Evolutionary conservation across 2,113 vertebrate species (phyloP), one percentile per base, ranked within the genome.

Genomic region (Ochotona curzoniae): DNA sequence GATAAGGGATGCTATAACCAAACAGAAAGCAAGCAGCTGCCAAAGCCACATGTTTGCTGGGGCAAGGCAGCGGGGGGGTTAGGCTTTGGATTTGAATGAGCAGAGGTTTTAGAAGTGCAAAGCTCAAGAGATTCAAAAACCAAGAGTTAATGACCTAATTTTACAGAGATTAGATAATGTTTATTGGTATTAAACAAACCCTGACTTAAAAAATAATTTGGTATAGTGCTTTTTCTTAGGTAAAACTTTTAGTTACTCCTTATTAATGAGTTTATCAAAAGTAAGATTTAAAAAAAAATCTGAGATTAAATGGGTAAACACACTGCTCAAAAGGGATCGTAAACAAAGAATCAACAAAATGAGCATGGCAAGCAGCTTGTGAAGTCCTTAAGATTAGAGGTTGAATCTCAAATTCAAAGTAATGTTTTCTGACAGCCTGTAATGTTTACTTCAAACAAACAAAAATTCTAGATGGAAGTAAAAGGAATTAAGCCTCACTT

Each of bases 1-100:
- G 73, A 81, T 93, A 91, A 93, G 87, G 30, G 91, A 76, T 49
- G 44, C 38, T 91, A 86, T 54, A 49, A 89, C 47, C 89, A 90
- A 79, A 54, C 38, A 67, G 21, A 83, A 90, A 95, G n/a, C 84
- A 83, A 94, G 92, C 47, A 75, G 35, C 69, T 90, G 20, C 47
- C 66, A 71, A 83, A 84, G 18, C 25, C 44, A 79, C 67, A 71
- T 63, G 69, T 70, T 9, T 91, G 7, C 83, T 82, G 51, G 92
- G 74, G 30, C n/a, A 23, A 51, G 3, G 15, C 20, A 38, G 28
- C 1, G 12, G 6, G 26, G 12, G 5, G 28, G 4, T 23, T 51
- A 13, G 14, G 21, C 5, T 61, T 49, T 5, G n/a, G 30, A 49
- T 70, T 66, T 87, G 26, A 94, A 18, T 67, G 87, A 64, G 75